Base-by-base conservation (phyloP, 2,113 vertebrate genomes). In the Manacus vitellinus region DNA sequence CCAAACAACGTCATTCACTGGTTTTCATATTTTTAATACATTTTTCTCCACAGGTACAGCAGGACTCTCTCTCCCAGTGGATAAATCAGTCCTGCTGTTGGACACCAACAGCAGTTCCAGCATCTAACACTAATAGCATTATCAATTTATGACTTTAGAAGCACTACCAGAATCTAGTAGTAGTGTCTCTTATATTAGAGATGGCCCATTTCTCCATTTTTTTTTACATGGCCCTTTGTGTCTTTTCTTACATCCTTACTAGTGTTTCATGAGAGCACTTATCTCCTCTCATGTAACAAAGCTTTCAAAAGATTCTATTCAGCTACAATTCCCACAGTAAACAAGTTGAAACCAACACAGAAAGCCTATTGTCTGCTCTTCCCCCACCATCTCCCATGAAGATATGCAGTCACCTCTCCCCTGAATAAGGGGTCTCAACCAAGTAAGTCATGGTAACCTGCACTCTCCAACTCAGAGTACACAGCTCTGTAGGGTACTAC, bases 91-190 rank as follows among this genome's bases (percentile, higher is more conserved):
- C 86, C 87, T 94, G 65, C 47, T 65, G 43, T 79, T 94, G 95
- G 79, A 95, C 94, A 87, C 30, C 63, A 87, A 82, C 56, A 94
- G 90, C 70, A 89, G 79, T 78, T 97, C 95, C 76, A 62, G 91
- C 78, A 94, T 91, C 81, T 81, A 96, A 92, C 72, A 89, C 91
- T 94, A 96, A 96, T 14, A 89, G 81, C 78, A 96, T 95, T 97
- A 97, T 62, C 92, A 94, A 94, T 94, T 97, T 96, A 94, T 92
- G 91, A 94, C 52, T 91, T 68, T 35, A 91, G 91, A 96, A 96
- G 89, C 76, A 86, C 90, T 74, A 95, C 72, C 66, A 93, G 86
- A 84, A 97, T 90, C 87, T 65, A 88, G 74, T 19, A 95, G 88
- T 72, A 92, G 75, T 9, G 14, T 61, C 61, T 92, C 61, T 89